phyloP scores from a whole-genome alignment of 2,113 vertebrate genomes.

The Piprites chloris region DNA sequence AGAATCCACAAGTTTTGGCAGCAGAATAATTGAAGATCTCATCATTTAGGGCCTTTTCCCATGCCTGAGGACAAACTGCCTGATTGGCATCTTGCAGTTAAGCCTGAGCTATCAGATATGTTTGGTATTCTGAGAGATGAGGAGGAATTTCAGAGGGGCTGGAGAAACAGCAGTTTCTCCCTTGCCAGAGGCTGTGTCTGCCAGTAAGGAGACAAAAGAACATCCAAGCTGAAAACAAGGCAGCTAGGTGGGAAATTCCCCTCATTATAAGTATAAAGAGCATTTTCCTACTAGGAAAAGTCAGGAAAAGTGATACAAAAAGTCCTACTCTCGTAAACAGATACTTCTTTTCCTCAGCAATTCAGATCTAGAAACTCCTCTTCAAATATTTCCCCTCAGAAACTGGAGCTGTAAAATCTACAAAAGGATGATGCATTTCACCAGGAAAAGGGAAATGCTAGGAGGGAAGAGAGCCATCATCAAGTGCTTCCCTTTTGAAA shows the following conservation, averaged over 20 bases:
- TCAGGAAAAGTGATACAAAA: neutral
- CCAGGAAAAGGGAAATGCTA: neutral
- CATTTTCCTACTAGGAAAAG: neutral
- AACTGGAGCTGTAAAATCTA: neutral
- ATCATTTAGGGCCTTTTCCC: neutral
- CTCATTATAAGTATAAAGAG: neutral
- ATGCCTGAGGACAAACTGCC: neutral
- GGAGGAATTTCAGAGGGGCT: neutral
- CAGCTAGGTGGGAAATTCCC: neutral
- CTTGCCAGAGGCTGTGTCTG: neutral
- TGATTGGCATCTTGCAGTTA: neutral
- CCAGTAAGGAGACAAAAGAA: neutral
- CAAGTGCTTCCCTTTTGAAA: neutral
- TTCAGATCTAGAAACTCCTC: neutral
- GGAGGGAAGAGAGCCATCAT: neutral
- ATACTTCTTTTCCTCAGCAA: neutral
- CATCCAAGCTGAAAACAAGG: neutral
- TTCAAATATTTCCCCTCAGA: neutral
- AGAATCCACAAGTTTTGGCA: neutral
- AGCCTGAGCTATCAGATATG: neutral
- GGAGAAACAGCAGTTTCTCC: neutral
- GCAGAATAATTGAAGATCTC: neutral
- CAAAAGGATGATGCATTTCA: neutral
- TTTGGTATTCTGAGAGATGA: neutral
- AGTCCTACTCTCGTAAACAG: neutral